A percentile compares a stretch with the other conserved stretches of the same genome.
Conservation (phyloP, 2,797 vertebrate genomes). For the Enteromius anoplus region DNA sequence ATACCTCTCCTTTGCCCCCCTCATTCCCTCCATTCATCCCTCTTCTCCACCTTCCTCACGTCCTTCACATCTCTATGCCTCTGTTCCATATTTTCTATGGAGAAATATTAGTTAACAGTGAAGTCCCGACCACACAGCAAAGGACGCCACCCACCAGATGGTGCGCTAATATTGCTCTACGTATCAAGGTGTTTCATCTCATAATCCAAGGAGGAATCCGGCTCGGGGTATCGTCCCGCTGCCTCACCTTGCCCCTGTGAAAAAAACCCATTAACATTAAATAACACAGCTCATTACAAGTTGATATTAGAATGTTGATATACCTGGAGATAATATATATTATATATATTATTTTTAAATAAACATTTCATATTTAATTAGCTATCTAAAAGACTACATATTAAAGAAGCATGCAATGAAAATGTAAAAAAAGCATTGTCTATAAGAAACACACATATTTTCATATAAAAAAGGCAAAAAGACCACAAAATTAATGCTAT, state of each 20-base stretch:
- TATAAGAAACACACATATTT: background rate
- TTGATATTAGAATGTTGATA: background rate
- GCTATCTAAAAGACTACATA: too few species aligned
- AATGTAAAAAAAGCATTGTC: too few species aligned
- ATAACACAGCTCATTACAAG: slow-evolving; percentile 44
- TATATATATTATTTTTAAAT: too few species aligned
- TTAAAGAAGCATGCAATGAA: too few species aligned
- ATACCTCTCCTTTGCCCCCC: slow-evolving; percentile 17
- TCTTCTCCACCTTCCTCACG: slow-evolving; percentile 56
- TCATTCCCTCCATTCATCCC: background rate
- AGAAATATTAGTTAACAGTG: slow-evolving; percentile 77
- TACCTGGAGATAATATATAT: too few species aligned
- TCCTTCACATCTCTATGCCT: slow-evolving; percentile 74
- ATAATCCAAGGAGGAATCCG: slow-evolving; percentile 78
- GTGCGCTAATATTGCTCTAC: slow-evolving; percentile 76
- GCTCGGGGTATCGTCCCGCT: slow-evolving; percentile 52
- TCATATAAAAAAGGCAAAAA: background rate
- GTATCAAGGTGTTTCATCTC: slow-evolving; percentile 81
- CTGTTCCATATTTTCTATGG: slow-evolving; percentile 67
- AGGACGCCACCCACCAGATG: slow-evolving; percentile 80
- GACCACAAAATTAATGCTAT: background rate
- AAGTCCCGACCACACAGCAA: slow-evolving; percentile 69
- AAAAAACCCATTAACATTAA: slow-evolving; percentile 34
- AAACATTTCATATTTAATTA: too few species aligned
- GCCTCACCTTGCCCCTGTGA: slow-evolving; percentile 71